Conservation (phyloP, 2,888 invertebrate genomes). For the Alviniconcha strummeri region DNA sequence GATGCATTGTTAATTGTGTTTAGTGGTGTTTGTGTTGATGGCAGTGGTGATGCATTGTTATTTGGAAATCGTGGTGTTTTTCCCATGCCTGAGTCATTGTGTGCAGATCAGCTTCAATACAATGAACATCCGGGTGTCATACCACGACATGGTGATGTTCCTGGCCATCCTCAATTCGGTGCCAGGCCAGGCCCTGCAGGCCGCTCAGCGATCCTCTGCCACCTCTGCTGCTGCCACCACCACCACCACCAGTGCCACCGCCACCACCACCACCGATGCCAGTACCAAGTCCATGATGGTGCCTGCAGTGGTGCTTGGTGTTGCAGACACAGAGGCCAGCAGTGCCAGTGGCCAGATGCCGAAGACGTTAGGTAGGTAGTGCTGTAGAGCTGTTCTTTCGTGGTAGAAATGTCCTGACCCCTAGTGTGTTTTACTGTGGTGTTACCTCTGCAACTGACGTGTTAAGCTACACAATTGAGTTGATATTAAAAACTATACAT, state of each 20-base stretch:
- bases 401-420: no score
- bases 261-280: not conserved
- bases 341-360: not conserved
- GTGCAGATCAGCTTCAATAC: constrained; percentile 75
- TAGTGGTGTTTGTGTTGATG: no score
- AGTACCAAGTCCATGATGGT: no score
- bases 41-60: no score
- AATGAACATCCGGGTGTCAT: constrained; percentile 89
- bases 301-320: not conserved
- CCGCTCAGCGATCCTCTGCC: constrained; percentile 37
- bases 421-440: no score
- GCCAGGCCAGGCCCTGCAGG: constrained; percentile 81
- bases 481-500: no score
- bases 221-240: constrained; percentile 9
- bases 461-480: no score
- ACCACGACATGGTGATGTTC: constrained; percentile 95
- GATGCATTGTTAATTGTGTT: no score
- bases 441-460: no score
- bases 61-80: no score
- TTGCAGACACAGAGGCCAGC: not conserved
- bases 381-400: no score
- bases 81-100: constrained; percentile 20
- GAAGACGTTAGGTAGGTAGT: no score
- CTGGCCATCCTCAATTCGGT: constrained; percentile 89
- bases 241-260: not conserved